Percentiles rank a stretch among this genome's conserved stretches.
These are phyloP conservation scores for Brachyistius frenatus DNA, from an alignment of 2,113 vertebrate genomes.

Conservation along the genomic window DNA sequence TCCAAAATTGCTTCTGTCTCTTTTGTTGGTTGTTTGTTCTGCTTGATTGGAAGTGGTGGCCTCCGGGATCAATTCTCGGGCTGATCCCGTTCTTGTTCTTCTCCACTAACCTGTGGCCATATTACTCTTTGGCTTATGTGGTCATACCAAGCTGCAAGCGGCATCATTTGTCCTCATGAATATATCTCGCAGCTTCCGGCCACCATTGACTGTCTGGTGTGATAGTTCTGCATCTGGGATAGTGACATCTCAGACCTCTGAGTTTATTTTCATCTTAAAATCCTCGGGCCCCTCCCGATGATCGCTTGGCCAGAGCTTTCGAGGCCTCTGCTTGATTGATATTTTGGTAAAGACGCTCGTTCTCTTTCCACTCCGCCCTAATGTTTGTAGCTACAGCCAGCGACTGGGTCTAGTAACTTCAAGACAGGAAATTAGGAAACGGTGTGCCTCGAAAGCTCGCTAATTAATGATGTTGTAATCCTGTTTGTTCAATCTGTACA, in stretches of 20 bases:
- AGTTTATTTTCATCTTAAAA: slow-evolving; percentile 24
- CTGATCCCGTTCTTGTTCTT: slow-evolving; percentile 41
- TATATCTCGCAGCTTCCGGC: slow-evolving; percentile 29
- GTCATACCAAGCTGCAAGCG: slow-evolving; percentile 14
- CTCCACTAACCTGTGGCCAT: slow-evolving; percentile 33
- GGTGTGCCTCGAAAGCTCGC: too few species aligned
- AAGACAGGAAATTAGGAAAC: background rate
- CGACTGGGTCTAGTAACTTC: background rate
- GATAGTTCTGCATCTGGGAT: background rate
- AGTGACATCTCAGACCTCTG: background rate
- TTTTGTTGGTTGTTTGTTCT: slow-evolving; percentile 45
- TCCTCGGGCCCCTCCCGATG: background rate
- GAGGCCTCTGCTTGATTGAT: slow-evolving; percentile 8
- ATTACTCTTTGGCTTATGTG: slow-evolving; percentile 39
- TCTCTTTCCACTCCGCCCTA: slow-evolving; percentile 3
- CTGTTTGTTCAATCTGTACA: background rate
- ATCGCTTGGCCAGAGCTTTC: background rate
- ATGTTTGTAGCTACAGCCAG: background rate
- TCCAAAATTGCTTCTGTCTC: slow-evolving; percentile 20
- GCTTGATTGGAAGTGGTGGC: slow-evolving; percentile 49
- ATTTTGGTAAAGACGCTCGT: background rate
- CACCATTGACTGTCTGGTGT: background rate
- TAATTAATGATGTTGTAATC: too few species aligned
- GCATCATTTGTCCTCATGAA: slow-evolving; percentile 32
- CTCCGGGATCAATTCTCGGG: slow-evolving; percentile 33